phyloP scores from a whole-genome alignment of 2,888 invertebrate genomes.

The Fragum whitleyi region DNA sequence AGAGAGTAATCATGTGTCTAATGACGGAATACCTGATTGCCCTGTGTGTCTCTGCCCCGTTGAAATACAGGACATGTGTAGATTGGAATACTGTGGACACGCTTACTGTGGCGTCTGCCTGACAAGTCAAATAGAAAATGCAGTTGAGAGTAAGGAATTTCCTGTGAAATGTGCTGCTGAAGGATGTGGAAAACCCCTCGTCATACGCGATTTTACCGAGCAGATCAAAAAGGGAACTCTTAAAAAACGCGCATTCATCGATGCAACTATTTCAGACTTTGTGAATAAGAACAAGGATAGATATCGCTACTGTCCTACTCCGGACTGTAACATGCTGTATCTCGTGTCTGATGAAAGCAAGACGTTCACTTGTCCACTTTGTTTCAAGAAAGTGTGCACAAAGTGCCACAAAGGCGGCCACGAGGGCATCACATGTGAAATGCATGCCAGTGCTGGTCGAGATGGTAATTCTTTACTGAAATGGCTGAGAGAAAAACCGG shows the following conservation, averaged over 20 bases:
- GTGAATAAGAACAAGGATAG: constrained; percentile 62
- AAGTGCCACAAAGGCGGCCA: constrained; percentile 76
- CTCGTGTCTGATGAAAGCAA: constrained; percentile 60
- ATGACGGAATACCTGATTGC: constrained; percentile 69
- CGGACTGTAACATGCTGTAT: constrained; percentile 79
- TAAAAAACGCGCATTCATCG: constrained; percentile 48
- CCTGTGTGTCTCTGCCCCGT: constrained; percentile 78
- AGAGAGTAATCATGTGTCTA: neutral
- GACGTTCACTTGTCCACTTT: constrained; percentile 70
- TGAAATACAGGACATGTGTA: constrained; percentile 67
- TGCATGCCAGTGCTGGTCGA: constrained; percentile 62
- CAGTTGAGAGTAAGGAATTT: constrained; percentile 67
- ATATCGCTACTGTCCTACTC: constrained; percentile 77
- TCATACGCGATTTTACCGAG: constrained; percentile 68
- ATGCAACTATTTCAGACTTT: constrained; percentile 70
- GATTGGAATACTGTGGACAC: constrained; percentile 81
- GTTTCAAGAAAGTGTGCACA: constrained; percentile 72
- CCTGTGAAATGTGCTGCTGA: constrained; percentile 76
- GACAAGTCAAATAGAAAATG: constrained; percentile 62
- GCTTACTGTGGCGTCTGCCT: constrained; percentile 78
- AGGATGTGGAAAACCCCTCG: constrained; percentile 68
- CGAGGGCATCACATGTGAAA: constrained; percentile 76
- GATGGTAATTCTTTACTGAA: constrained; percentile 58
- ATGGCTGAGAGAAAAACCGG: constrained; percentile 70
- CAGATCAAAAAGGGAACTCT: constrained; percentile 53